Conservation (phyloP, 2,797 vertebrate genomes). For the Leptoclinus maculatus region DNA sequence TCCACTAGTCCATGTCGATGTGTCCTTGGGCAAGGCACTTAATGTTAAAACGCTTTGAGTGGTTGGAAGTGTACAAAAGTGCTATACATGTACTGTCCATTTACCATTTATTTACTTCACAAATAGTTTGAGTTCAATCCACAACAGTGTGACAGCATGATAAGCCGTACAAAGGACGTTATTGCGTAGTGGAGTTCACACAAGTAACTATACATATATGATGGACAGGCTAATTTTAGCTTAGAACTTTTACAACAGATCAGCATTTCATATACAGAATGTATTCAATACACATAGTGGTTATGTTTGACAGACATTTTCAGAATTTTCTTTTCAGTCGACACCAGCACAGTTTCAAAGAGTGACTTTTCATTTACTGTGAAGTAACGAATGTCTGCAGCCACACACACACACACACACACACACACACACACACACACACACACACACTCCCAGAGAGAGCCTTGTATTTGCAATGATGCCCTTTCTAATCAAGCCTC, state of each 20-base stretch:
- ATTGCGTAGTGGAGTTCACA: neutral
- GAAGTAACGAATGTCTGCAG: slow-evolving; percentile 36
- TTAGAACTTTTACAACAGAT: neutral
- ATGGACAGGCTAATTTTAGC: slow-evolving; percentile 14
- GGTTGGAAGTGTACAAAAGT: too few species aligned
- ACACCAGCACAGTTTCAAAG: slow-evolving; percentile 19
- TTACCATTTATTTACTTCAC: too few species aligned
- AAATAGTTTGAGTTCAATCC: neutral
- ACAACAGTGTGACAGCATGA: neutral
- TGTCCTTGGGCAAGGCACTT: too few species aligned
- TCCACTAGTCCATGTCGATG: too few species aligned
- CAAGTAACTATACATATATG: neutral
- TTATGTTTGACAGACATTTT: neutral
- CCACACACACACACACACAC: slow-evolving; percentile 16
- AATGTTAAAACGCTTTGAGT: too few species aligned
- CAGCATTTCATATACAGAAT: neutral
- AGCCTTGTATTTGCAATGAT: slow-evolving; percentile 55
- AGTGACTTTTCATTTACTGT: slow-evolving; percentile 18
- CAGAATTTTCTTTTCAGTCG: slow-evolving; percentile 5
- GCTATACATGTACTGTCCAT: too few species aligned
- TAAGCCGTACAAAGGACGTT: neutral
- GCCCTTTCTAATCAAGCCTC: slow-evolving; percentile 75
- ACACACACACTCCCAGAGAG: slow-evolving; percentile 7
- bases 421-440: slow-evolving; percentile 15
- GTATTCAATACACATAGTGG: neutral